Conservation (phyloP, 1,140 invertebrate genomes). For the Sycophaga agraensis region DNA sequence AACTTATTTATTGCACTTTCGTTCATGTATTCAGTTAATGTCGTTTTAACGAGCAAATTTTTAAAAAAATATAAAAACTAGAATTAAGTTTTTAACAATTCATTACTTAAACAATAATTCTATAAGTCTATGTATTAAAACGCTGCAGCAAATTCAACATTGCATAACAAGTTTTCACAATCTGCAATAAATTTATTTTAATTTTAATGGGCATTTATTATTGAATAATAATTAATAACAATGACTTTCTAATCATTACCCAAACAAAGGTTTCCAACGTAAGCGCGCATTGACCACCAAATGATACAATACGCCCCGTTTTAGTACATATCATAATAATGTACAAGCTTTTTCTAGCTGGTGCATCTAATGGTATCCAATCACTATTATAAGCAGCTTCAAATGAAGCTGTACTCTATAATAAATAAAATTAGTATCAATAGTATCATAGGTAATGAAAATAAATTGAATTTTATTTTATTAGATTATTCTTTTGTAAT, state of each 20-base stretch:
- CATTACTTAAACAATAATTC: neutral
- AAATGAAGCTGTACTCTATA: conserved; percentile 12
- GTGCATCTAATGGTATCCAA: neutral
- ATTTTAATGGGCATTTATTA: no score
- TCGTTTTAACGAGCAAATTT: no score
- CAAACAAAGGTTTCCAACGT: conserved; percentile 37
- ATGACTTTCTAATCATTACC: conserved; percentile 28
- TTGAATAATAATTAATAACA: neutral
- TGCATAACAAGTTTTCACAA: neutral
- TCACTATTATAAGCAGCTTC: conserved; percentile 11
- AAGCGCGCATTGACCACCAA: conserved; percentile 35
- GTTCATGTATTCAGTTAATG: no score
- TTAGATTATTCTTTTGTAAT: no score
- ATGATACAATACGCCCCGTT: conserved; percentile 34
- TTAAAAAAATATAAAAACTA: no score
- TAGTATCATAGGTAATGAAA: no score
- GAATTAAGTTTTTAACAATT: no score
- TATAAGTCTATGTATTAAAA: neutral
- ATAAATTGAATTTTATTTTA: no score
- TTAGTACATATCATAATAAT: conserved; percentile 23
- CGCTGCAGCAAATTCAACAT: neutral
- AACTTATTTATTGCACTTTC: no score
- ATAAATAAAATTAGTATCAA: no score
- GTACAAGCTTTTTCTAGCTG: conserved; percentile 18
- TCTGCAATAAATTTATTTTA: neutral